phyloP scores from a whole-genome alignment of 1,140 invertebrate species.

The Pachyrhynchus sulphureomaculatus region DNA sequence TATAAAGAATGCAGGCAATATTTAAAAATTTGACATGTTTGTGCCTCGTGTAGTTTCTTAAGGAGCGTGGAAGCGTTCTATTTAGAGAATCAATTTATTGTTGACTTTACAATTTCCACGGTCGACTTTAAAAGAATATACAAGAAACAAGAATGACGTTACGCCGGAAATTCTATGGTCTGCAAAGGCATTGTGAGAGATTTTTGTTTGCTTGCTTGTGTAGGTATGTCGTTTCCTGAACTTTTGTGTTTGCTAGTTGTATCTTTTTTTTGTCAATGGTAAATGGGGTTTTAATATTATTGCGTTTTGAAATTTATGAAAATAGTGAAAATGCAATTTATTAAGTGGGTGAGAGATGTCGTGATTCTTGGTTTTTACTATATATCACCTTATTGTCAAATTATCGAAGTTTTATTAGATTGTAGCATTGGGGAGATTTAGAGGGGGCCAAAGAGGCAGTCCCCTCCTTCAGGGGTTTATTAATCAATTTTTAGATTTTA shows the following conservation, averaged over 20 bases:
- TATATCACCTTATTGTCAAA: too few relatives aligned
- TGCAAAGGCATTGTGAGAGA: slow-evolving; percentile 14
- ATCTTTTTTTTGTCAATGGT: slow-evolving; percentile 6
- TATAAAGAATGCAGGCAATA: slow-evolving; percentile 19
- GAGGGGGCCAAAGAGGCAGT: too few relatives aligned
- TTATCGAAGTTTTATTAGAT: too few relatives aligned
- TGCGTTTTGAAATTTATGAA: neutral
- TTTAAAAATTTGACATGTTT: slow-evolving; percentile 34
- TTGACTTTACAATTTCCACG: slow-evolving; percentile 38
- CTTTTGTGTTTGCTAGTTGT: neutral
- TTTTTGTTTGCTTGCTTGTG: slow-evolving; percentile 13
- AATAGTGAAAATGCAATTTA: too few relatives aligned
- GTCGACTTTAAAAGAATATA: slow-evolving; percentile 28
- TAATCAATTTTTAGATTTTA: too few relatives aligned
- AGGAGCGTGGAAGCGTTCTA: slow-evolving; percentile 35
- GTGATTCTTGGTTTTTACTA: too few relatives aligned
- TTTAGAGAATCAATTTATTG: slow-evolving; percentile 37
- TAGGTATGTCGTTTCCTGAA: slow-evolving; percentile 19
- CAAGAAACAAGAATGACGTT: slow-evolving; percentile 19
- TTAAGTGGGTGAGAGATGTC: too few relatives aligned
- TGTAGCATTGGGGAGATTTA: too few relatives aligned
- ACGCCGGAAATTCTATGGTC: slow-evolving; percentile 26
- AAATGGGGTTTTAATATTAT: slow-evolving; percentile 19
- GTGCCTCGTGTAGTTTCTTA: slow-evolving; percentile 35
- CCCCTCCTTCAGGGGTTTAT: too few relatives aligned